Percentiles rank a stretch among this genome's conserved stretches.
phyloP scores from a whole-genome alignment of 2,797 vertebrate genomes.

The Notolabrus celidotus region DNA sequence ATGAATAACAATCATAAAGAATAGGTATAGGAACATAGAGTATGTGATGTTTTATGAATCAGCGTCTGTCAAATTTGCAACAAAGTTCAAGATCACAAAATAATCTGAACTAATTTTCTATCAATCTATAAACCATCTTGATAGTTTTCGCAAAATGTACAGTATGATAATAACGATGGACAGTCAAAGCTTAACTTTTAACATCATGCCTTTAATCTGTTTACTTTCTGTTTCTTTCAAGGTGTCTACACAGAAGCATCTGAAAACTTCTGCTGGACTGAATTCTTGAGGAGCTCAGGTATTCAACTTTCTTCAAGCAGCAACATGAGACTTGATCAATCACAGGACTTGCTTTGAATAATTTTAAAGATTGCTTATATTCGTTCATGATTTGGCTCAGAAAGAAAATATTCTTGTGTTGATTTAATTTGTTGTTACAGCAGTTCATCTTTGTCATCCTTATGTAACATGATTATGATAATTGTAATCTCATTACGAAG shows the following conservation, averaged over 20 bases:
- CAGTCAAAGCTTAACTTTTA: background rate
- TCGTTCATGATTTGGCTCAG: too few relatives aligned
- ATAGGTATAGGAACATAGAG: background rate
- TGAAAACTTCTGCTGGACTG: conserved; percentile 86
- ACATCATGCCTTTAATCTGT: background rate
- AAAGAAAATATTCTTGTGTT: background rate
- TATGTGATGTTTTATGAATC: background rate
- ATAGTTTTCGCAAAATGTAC: background rate
- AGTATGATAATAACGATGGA: background rate
- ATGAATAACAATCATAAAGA: background rate
- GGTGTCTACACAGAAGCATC: conserved; percentile 87
- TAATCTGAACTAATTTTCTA: too few relatives aligned
- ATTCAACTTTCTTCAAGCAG: conserved; percentile 37
- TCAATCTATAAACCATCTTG: background rate
- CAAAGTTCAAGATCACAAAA: background rate
- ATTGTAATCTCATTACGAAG: background rate
- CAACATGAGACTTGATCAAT: background rate
- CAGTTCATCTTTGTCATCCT: background rate
- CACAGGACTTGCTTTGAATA: background rate
- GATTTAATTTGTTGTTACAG: background rate
- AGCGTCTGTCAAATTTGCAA: background rate
- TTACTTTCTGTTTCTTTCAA: conserved; percentile 64
- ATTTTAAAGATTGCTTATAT: too few relatives aligned
- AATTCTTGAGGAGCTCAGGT: conserved; percentile 91
- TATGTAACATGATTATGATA: background rate